These are phyloP conservation scores for Nothobranchius kuhntae DNA, from an alignment of 2,113 vertebrate species.

Conservation along the genomic window DNA sequence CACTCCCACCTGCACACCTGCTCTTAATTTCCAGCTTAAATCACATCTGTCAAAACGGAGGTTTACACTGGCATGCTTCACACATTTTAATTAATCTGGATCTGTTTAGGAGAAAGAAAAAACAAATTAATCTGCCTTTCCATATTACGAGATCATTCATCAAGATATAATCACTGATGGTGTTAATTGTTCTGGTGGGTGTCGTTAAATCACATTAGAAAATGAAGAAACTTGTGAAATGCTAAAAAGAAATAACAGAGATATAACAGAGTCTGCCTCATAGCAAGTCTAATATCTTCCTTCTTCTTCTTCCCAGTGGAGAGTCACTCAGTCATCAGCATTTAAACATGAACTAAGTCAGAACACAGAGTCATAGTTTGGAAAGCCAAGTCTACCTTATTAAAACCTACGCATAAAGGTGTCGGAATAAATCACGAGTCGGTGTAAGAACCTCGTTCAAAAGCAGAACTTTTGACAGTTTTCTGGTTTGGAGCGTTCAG, in stretches of 20 bases:
- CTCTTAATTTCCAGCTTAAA: background rate
- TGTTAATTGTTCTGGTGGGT: slow-evolving; percentile 5
- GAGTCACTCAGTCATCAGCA: too few species aligned
- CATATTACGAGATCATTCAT: background rate
- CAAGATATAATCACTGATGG: background rate
- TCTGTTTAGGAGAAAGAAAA: background rate
- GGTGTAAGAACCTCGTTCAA: too few species aligned
- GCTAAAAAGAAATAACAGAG: background rate
- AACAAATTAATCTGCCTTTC: background rate
- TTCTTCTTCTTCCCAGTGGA: background rate
- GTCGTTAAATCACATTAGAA: background rate
- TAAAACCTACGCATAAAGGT: too few species aligned
- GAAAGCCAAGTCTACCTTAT: background rate
- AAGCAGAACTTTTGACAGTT: too few species aligned
- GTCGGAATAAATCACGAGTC: too few species aligned
- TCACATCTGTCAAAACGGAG: slow-evolving; percentile 13
- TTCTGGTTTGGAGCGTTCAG: too few species aligned
- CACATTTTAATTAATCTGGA: slow-evolving; percentile 4
- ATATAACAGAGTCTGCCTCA: too few species aligned
- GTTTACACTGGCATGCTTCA: background rate
- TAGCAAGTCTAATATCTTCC: too few species aligned
- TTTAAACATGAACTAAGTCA: background rate
- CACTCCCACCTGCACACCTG: slow-evolving; percentile 11
- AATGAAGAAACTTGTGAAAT: background rate
- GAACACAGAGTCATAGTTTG: background rate